These are phyloP conservation scores for Andinoacara biseriatus DNA, from an alignment of 2,113 vertebrate species.

Conservation along the genomic window DNA sequence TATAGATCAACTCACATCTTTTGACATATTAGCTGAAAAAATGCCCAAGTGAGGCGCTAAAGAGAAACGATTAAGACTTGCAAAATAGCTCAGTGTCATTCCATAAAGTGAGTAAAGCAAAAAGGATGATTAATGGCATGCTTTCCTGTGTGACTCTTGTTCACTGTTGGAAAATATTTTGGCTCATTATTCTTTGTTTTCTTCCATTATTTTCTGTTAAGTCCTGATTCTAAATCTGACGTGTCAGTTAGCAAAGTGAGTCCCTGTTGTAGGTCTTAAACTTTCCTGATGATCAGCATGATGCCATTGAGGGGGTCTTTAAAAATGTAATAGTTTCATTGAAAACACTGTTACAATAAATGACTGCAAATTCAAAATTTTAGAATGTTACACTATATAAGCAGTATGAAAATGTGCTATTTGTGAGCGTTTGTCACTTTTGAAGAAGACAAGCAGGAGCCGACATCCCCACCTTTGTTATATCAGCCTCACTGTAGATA, in stretches of 20 bases:
- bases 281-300: slow-evolving; percentile 22
- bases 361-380: background rate
- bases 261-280: slow-evolving; percentile 37
- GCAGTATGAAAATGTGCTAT: background rate
- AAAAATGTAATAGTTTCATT: background rate
- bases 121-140: slow-evolving; percentile 31
- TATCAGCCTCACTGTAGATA: slow-evolving; percentile 25
- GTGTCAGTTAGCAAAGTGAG: slow-evolving; percentile 54
- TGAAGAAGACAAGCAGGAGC: slow-evolving; percentile 8
- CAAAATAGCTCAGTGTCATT: slow-evolving; percentile 22
- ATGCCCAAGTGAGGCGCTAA: slow-evolving; percentile 11
- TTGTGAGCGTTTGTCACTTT: background rate
- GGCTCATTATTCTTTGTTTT: slow-evolving; percentile 11
- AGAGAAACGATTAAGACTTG: slow-evolving; percentile 34
- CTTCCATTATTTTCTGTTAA: background rate
- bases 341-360: background rate
- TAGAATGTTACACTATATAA: background rate
- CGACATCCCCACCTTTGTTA: slow-evolving; percentile 24
- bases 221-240: slow-evolving; percentile 33
- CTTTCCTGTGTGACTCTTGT: background rate
- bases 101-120: slow-evolving; percentile 23
- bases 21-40: slow-evolving; percentile 10
- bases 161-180: slow-evolving; percentile 15
- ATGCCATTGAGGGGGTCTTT: background rate
- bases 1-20: slow-evolving; percentile 13